These are phyloP conservation scores for Drosophila putrida DNA, from an alignment of 2,888 invertebrate genomes.

Conservation along the genomic window DNA sequence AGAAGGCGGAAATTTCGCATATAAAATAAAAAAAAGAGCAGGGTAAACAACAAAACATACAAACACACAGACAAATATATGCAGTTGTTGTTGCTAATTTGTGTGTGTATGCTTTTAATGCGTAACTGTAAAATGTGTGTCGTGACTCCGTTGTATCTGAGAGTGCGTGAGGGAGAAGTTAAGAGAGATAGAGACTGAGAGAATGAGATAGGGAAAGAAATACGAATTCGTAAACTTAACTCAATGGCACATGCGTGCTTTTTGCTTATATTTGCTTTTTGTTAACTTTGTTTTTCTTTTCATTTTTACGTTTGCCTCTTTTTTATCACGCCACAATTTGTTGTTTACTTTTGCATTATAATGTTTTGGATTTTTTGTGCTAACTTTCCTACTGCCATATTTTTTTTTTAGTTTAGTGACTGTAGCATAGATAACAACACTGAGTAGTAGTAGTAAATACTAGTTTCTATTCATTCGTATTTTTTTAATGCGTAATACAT, in stretches of 20 bases:
- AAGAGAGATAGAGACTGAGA: neutral
- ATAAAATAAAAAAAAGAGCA: constrained; percentile 11
- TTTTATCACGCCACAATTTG: constrained; percentile 48
- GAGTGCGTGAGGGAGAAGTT: constrained; percentile 19
- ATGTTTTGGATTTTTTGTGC: constrained; percentile 27
- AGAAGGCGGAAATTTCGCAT: constrained; percentile 59
- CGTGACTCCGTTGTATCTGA: constrained; percentile 36
- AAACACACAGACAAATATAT: constrained; percentile 14
- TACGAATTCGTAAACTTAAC: constrained; percentile 25
- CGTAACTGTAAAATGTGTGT: constrained; percentile 80
- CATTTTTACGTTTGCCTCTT: constrained; percentile 20
- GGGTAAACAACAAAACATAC: constrained; percentile 43
- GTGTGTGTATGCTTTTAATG: constrained; percentile 44
- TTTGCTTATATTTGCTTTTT: constrained; percentile 26
- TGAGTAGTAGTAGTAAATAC: constrained; percentile 41
- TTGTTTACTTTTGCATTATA: constrained; percentile 48
- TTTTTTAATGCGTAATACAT: constrained; percentile 50
- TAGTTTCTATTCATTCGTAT: constrained; percentile 41
- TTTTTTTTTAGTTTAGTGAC: constrained; percentile 33
- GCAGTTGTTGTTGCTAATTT: constrained; percentile 42
- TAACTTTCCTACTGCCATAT: constrained; percentile 22
- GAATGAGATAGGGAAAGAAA: neutral
- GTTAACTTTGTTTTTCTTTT: constrained; percentile 19
- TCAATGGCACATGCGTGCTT: constrained; percentile 63
- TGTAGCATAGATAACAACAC: constrained; percentile 53